Evolutionary conservation across 2,113 vertebrate species (phyloP).

Genomic region (Copsychus sechellarum): DNA sequence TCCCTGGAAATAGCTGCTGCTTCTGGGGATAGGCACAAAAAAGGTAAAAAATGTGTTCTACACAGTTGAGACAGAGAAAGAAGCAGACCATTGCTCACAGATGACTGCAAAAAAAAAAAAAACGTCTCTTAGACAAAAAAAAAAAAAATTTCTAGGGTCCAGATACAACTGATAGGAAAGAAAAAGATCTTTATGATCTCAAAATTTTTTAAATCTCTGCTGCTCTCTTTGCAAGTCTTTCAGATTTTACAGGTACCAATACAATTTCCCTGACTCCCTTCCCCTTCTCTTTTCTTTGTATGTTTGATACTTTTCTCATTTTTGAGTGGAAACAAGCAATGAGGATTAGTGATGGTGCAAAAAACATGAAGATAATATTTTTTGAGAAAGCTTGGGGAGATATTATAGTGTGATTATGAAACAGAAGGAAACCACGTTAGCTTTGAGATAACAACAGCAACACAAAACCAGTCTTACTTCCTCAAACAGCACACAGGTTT

Average conservation of each 20-base stretch:
- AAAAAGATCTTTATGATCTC: not conserved
- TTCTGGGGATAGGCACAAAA: not conserved
- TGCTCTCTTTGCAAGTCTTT: not conserved
- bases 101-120: not conserved
- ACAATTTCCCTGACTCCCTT: not conserved
- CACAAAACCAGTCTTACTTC: not conserved
- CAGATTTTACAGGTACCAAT: not conserved
- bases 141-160: not conserved
- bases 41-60: not conserved
- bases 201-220: not conserved
- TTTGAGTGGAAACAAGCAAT: not conserved
- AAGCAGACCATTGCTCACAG: not conserved
- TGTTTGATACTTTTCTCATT: not conserved
- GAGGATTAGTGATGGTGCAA: not conserved
- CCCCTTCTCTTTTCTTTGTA: not conserved
- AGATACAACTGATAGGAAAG: not conserved
- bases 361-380: not conserved
- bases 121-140: rapidly evolving
- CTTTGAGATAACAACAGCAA: not conserved
- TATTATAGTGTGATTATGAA: not conserved
- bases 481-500: not conserved
- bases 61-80: not conserved
- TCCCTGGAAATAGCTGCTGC: not conserved
- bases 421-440: not conserved
- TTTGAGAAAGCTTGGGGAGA: not conserved